phyloP scores from a whole-genome alignment of 2,113 vertebrate species.

The Sinocyclocheilus rhinocerous region DNA sequence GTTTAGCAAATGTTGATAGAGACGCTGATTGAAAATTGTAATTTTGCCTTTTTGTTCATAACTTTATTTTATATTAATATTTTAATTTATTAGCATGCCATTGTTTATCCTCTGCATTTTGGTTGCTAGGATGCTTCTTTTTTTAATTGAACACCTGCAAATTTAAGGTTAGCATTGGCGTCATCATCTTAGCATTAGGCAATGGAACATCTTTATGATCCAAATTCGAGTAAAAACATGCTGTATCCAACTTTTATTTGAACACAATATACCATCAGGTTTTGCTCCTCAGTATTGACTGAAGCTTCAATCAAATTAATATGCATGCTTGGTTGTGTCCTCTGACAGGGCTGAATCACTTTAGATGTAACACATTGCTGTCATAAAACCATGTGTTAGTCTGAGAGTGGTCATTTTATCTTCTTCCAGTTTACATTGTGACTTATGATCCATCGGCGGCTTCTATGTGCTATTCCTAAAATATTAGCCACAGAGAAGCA shows the following conservation, averaged over 20 bases:
- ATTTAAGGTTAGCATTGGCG: not conserved
- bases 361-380: not conserved
- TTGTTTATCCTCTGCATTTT: not conserved
- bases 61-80: not conserved
- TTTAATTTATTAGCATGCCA: not conserved
- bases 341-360: not conserved
- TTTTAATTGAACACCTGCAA: not conserved
- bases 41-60: not conserved
- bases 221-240: not conserved
- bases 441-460: not conserved
- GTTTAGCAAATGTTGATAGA: not conserved
- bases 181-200: not conserved
- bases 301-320: not conserved
- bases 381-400: not conserved
- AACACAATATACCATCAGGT: not conserved
- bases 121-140: not conserved
- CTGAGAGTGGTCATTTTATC: slow-evolving; percentile 14
- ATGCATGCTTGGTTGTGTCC: not conserved
- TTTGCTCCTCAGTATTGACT: too few species aligned
- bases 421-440: slow-evolving; percentile 17
- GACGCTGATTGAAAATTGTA: not conserved
- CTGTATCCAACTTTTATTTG: not conserved
- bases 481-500: slow-evolving; percentile 7
- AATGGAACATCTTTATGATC: not conserved
- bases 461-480: not conserved